phyloP scores from a whole-genome alignment of 1,140 invertebrate genomes.

The Brachystomella parvula region DNA sequence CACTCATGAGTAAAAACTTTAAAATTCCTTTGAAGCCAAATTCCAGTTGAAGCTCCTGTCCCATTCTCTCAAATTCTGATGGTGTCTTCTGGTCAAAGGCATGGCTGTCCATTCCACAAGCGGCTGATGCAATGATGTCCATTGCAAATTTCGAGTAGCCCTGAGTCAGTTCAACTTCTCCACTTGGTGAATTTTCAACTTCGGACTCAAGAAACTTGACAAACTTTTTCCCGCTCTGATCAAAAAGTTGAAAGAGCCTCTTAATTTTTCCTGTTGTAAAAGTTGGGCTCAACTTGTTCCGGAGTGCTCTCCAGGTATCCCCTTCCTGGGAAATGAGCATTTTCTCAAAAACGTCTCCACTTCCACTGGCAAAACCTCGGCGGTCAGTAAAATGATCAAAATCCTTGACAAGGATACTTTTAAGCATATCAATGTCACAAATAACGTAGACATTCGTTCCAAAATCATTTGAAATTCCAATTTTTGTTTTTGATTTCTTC shows the following conservation, averaged over 20 bases:
- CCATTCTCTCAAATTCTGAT: constrained; percentile 28
- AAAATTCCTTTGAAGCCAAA: constrained; percentile 5
- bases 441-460: not conserved
- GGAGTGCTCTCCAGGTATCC: constrained; percentile 17
- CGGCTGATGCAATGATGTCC: constrained; percentile 47
- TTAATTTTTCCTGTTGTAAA: constrained; percentile 27
- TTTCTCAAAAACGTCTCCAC: not conserved
- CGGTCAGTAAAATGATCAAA: constrained; percentile 22
- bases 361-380: not conserved
- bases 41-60: not conserved
- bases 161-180: constrained; percentile 14
- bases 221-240: constrained; percentile 6
- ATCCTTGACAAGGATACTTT: constrained; percentile 16
- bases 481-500: not conserved
- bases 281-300: constrained; percentile 13
- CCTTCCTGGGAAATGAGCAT: constrained; percentile 9
- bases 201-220: constrained; percentile 2
- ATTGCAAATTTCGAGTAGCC: constrained; percentile 43
- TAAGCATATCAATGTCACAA: constrained; percentile 7
- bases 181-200: not conserved
- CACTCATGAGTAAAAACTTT: not conserved
- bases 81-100: constrained; percentile 34
- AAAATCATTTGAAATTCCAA: not conserved
- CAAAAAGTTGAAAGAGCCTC: constrained; percentile 17
- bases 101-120: constrained; percentile 45